Percentiles rank a stretch among this genome's conserved stretches.
Conservation (phyloP, 2,888 invertebrate genomes). For the Camptogramma bilineatum region DNA sequence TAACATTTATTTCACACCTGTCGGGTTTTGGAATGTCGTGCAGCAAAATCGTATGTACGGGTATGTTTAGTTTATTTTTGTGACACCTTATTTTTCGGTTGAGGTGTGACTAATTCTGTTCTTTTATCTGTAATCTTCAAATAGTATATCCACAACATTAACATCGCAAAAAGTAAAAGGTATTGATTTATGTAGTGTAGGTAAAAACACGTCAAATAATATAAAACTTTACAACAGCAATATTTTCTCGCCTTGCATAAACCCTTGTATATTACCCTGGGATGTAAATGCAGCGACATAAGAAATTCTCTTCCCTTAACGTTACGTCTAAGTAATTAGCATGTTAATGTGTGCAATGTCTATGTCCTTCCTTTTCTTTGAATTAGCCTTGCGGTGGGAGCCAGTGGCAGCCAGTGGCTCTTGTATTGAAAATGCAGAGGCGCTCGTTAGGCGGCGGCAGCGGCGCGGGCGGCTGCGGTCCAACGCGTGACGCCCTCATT, state of each 20-base stretch:
- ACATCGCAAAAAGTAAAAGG: neutral
- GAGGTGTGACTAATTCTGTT: conserved; percentile 1
- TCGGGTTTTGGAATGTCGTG: conserved; percentile 2
- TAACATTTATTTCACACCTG: conserved; percentile 27
- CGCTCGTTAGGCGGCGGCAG: conserved; percentile 72
- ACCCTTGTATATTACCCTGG: conserved; percentile 14
- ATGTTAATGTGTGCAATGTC: conserved; percentile 35
- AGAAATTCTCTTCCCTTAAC: conserved; percentile 26
- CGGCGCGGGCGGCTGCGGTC: conserved; percentile 71
- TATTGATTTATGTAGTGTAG: neutral
- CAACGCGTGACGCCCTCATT: conserved; percentile 82
- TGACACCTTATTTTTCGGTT: conserved; percentile 11
- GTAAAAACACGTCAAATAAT: neutral
- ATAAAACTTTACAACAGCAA: conserved; percentile 9
- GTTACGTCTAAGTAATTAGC: conserved; percentile 34
- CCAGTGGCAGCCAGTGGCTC: conserved; percentile 45
- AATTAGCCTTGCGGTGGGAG: conserved; percentile 49
- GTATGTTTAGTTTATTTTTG: conserved; percentile 3
- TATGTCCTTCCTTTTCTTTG: conserved; percentile 45
- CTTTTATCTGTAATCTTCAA: neutral
- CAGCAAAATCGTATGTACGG: neutral
- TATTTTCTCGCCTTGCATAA: conserved; percentile 18
- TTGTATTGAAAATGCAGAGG: conserved; percentile 78
- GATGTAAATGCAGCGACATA: conserved; percentile 27
- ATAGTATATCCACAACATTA: neutral